Conservation (phyloP, 92 coral and sea anemone genomes). For the Bergia sp. region DNA sequence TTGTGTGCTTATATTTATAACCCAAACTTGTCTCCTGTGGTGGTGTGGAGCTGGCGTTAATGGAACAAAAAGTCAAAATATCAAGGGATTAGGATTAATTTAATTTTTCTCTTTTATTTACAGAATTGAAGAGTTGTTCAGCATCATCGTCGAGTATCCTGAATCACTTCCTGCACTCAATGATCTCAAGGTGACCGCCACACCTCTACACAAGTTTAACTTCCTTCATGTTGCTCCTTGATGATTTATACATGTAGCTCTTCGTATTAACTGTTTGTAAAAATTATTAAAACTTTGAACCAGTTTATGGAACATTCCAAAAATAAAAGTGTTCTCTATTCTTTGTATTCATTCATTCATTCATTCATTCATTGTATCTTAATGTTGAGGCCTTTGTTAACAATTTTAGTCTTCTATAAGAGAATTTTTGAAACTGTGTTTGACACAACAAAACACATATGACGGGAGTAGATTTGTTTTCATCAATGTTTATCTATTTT, state of each 20-base stretch:
- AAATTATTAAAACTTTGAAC: background rate
- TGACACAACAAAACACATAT: background rate
- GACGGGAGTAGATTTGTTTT: background rate
- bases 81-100: too few species aligned
- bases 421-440: background rate
- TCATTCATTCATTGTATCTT: background rate
- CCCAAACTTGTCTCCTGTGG: background rate
- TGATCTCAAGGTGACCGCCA: slow-evolving; percentile 81
- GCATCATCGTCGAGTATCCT: slow-evolving; percentile 94
- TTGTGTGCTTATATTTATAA: background rate
- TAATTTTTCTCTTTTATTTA: background rate
- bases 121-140: slow-evolving; percentile 92
- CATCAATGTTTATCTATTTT: background rate
- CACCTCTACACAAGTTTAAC: background rate
- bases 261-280: background rate
- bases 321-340: background rate
- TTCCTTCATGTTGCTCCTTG: background rate
- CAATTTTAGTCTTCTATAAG: too few species aligned
- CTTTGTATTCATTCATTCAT: background rate
- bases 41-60: background rate
- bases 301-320: background rate
- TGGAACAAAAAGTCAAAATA: background rate
- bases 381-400: background rate
- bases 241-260: background rate
- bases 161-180: slow-evolving; percentile 94